phyloP scores from a whole-genome alignment of 2,797 vertebrate genomes.

The Buceros bicornis region DNA sequence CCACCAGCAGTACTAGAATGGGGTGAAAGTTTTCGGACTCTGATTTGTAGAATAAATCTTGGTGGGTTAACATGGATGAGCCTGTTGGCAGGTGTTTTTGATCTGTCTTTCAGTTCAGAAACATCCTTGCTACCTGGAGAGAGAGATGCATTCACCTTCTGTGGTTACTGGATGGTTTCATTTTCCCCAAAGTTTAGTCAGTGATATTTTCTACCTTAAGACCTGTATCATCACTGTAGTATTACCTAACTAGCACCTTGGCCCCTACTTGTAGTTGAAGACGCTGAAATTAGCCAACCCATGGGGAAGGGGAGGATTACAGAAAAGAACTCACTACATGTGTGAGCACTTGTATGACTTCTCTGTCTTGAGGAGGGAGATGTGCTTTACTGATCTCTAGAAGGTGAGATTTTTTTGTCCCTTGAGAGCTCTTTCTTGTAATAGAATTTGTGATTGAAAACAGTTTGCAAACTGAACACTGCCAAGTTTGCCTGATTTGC shows the following conservation, averaged over 20 bases:
- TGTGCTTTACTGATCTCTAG: not conserved
- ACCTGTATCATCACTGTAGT: not conserved
- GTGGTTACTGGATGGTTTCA: not conserved
- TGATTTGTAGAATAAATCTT: not conserved
- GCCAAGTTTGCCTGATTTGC: not conserved
- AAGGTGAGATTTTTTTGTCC: not conserved
- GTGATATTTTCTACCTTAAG: not conserved
- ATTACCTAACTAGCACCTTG: not conserved
- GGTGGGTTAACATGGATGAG: not conserved
- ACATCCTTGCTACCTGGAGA: not conserved
- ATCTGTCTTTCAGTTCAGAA: not conserved
- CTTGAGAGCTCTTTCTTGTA: not conserved
- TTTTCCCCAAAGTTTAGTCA: not conserved
- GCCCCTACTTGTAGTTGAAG: not conserved
- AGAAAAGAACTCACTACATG: not conserved
- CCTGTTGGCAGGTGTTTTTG: not conserved
- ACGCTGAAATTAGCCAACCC: not conserved
- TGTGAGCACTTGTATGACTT: not conserved
- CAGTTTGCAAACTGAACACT: not conserved
- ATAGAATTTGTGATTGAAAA: not conserved
- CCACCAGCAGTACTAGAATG: not conserved
- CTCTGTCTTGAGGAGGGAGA: not conserved
- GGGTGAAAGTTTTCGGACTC: not conserved
- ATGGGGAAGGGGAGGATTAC: not conserved
- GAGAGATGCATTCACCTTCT: not conserved